Base-by-base conservation (phyloP, 2,888 invertebrate species). In the Rugalucina vietnamica region DNA sequence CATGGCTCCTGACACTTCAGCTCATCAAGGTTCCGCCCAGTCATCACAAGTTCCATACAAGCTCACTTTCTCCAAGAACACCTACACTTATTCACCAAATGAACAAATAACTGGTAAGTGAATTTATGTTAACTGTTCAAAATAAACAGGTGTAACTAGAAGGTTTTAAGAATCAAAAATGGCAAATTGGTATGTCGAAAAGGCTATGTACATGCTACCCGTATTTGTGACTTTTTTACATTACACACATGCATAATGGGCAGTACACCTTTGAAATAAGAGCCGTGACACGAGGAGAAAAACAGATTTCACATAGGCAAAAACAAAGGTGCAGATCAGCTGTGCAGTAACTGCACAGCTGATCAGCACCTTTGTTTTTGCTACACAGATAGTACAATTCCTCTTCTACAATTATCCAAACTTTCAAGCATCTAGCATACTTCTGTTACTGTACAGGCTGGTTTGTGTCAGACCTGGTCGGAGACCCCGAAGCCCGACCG, bases 1-100 rank as follows among this genome's bases (percentile, higher is more conserved):
- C 37, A 76, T 76, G 76, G 21, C 0, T 2, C 76, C 76, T 2
- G n/a, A n/a, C n/a, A n/a, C n/a, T n/a, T n/a, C n/a, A n/a, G 76
- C 21, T 29, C 76, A 76, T 39, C 27, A 24, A 32, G n/a, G 18
- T 4, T 27, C 12, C 1, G n/a, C 10, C n/a, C 60, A 65, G 69
- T 18, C 65, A 4, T 21, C 21, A 32, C 3, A 27, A 27, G 43
- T 69, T 39, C 76, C 76, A 32, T 76, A 39, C 43, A 29, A 24
- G 21, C 10, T 76, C 18, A 69, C 43, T 8, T 76, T 76, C 29
- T 43, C 43, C 3, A 43, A 29, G 32, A 39, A 43, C 14, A 76
- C 60, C 21, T 29, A 34, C 5, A 43, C 76, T 39, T 72, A 72
- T 39, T 32, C 72, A 36, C 32, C 39, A 29, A 76, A 76, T 76